Base-by-base conservation (phyloP, 2,888 invertebrate species). In the Melanostoma scalare region DNA sequence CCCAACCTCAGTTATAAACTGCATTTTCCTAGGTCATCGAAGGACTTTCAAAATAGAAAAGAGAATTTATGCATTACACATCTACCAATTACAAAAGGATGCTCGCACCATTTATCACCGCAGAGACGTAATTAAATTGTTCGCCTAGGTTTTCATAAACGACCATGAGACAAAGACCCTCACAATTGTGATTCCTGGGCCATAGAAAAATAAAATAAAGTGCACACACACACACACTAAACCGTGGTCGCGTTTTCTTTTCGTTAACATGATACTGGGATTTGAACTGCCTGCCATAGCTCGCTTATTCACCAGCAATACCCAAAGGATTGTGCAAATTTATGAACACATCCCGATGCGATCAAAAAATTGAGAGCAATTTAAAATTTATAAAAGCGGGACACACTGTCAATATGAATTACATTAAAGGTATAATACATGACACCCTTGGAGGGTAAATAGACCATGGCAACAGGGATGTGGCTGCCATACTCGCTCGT, bases 91-190 rank as follows among this genome's bases (percentile, higher is more conserved):
- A 82, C 68, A 82, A 78, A 71, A 61, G 72, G 50, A 73, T 73
- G 67, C 42, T 33, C 63, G 8, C 38, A 38, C 73, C 68, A 82
- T 82, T 78, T 73, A 82, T 82, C 78, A 73, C 78, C 63, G 63
- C 38, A 52, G 82, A 63, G 69, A 82, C 73, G 71, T 82, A 82
- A 82, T 78, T 81, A 77, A 81, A 81, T 77, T 81, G 80, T 71
- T 81, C 80, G 71, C 42, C 65, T 67, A 72, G 72, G 77, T 77
- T 72, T 72, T 72, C 63, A 69, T 82, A 73, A 73, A 61, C 78
- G 73, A 78, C 78, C 82, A 74, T 78, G 82, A 78, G 78, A 82
- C 82, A 82, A 82, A 78, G 78, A 56, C 73, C 78, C 44, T 30
- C 20, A 52, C 56, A 82, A 73, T 63, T 46, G 50, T 67, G 53